phyloP scores from a whole-genome alignment of 2,113 vertebrate species.

The Pimephales promelas region DNA sequence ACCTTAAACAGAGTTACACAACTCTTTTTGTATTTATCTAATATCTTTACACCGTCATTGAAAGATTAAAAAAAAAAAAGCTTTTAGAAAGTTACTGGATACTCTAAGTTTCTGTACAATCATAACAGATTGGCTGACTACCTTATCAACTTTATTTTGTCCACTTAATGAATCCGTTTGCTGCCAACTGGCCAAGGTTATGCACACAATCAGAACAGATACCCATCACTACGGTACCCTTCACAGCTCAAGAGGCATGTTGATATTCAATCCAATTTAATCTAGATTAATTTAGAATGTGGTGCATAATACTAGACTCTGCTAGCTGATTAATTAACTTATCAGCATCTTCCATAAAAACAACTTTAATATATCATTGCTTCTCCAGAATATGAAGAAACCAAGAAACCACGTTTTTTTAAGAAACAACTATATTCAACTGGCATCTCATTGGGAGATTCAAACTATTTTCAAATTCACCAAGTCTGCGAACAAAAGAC shows the following conservation, averaged over 20 bases:
- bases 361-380: neutral
- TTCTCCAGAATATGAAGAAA: neutral
- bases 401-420: neutral
- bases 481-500: neutral
- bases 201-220: neutral
- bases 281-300: constrained; percentile 17
- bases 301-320: constrained; percentile 2
- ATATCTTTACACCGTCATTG: neutral
- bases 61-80: neutral
- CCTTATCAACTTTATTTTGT: constrained; percentile 15
- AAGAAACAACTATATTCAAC: neutral
- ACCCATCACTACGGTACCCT: constrained; percentile 4
- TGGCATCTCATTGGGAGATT: too few species aligned
- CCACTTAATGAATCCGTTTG: neutral
- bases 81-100: neutral
- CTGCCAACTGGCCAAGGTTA: constrained; percentile 19
- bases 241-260: constrained; percentile 3
- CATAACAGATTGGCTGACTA: neutral
- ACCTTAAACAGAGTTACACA: neutral
- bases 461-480: neutral
- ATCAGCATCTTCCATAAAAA: constrained; percentile 8
- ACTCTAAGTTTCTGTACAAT: neutral
- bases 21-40: neutral
- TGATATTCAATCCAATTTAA: constrained; percentile 39
- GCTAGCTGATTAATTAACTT: neutral